A percentile compares a stretch with the other conserved stretches of the same genome.
phyloP scores from a whole-genome alignment of 2,113 vertebrate genomes.

The Sebastes fasciatus region DNA sequence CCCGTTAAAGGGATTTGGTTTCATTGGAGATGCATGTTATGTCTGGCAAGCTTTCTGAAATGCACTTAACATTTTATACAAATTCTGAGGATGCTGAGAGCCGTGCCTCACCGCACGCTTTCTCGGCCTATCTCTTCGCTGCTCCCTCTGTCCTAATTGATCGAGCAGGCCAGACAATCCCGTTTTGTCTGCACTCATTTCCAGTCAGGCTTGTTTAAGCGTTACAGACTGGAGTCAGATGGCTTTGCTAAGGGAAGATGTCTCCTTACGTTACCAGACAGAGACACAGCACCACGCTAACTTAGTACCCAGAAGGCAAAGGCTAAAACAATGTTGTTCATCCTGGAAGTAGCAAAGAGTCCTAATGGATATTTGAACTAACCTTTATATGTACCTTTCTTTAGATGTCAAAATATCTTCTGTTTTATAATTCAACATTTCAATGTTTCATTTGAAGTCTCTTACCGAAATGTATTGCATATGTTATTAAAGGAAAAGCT shows the following conservation, averaged over 20 bases:
- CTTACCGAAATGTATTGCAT: background rate
- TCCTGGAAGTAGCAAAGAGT: constrained; percentile 21
- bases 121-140: constrained; percentile 53
- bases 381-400: background rate
- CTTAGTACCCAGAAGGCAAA: constrained; percentile 43
- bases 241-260: constrained; percentile 71
- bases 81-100: constrained; percentile 71
- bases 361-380: constrained; percentile 6
- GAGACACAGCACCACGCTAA: constrained; percentile 31
- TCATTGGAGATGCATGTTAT: constrained; percentile 73
- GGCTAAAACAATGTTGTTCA: constrained; percentile 1
- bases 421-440: background rate
- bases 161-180: constrained; percentile 76
- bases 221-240: constrained; percentile 78
- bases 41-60: constrained; percentile 76
- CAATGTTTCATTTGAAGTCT: background rate
- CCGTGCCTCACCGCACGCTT: constrained; percentile 55
- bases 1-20: constrained; percentile 70
- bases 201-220: constrained; percentile 82
- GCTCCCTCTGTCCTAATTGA: constrained; percentile 75
- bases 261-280: constrained; percentile 70
- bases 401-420: background rate
- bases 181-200: constrained; percentile 77
- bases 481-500: background rate
- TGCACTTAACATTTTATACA: constrained; percentile 78